phyloP scores from a whole-genome alignment of 2,113 vertebrate genomes.

The Cyprinodon brontotheroides region DNA sequence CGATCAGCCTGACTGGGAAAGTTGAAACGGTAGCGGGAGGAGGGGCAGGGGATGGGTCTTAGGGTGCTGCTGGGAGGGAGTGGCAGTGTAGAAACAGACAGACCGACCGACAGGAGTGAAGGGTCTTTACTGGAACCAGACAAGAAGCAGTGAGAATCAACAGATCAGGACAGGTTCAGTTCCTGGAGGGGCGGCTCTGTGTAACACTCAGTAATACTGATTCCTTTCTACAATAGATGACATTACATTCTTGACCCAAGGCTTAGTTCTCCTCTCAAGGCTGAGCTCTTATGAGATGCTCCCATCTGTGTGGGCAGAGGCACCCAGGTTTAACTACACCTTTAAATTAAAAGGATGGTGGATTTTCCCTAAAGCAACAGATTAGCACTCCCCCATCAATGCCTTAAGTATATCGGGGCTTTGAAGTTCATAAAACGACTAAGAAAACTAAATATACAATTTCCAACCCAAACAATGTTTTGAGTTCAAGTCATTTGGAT shows the following conservation, averaged over 20 bases:
- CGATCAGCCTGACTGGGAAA: slow-evolving; percentile 8
- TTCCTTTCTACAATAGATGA: slow-evolving; percentile 44
- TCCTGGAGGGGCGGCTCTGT: slow-evolving; percentile 27
- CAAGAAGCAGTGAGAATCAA: slow-evolving; percentile 46
- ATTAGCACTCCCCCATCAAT: background rate
- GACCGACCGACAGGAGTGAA: slow-evolving; percentile 40
- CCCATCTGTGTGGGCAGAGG: slow-evolving; percentile 20
- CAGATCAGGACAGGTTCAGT: slow-evolving; percentile 43
- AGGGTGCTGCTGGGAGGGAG: slow-evolving; percentile 36
- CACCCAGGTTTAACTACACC: background rate
- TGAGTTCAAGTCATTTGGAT: background rate
- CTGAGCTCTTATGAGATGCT: slow-evolving; percentile 42
- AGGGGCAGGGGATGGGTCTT: slow-evolving; percentile 16
- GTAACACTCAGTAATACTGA: slow-evolving; percentile 65
- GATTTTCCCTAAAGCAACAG: slow-evolving; percentile 27
- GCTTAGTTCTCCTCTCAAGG: slow-evolving; percentile 47
- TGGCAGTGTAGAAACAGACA: slow-evolving; percentile 67
- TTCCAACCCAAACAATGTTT: no score
- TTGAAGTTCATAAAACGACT: background rate
- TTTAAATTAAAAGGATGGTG: background rate
- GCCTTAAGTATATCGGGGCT: background rate
- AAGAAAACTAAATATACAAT: no score
- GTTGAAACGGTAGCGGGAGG: slow-evolving; percentile 31
- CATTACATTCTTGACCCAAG: slow-evolving; percentile 36
- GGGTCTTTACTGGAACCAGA: slow-evolving; percentile 43